Percentiles rank a stretch among this genome's conserved stretches.
Evolutionary conservation across 2,113 vertebrate species (phyloP).

Genomic region (Malurus alboscapulatus): DNA sequence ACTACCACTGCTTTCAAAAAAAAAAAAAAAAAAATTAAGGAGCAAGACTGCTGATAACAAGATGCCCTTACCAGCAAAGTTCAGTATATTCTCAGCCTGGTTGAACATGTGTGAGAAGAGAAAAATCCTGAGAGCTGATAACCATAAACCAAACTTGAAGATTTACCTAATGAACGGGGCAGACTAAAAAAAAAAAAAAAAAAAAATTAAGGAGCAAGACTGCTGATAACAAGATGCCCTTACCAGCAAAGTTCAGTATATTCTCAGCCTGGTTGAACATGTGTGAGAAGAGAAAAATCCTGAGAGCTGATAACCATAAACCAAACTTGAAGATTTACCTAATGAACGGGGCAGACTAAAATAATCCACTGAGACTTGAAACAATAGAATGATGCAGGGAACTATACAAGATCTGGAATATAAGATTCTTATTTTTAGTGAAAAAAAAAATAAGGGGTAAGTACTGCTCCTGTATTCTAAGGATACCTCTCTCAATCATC

Average conservation of each 20-base stretch:
- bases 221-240: background rate
- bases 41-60: background rate
- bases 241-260: background rate
- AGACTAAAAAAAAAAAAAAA: background rate
- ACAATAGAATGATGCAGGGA: background rate
- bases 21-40: background rate
- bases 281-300: background rate
- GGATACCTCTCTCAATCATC: background rate
- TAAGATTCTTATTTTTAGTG: background rate
- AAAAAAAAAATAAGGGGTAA: background rate
- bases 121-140: background rate
- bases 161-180: background rate
- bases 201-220: background rate
- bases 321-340: background rate
- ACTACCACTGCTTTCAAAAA: background rate
- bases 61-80: background rate
- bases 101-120: background rate
- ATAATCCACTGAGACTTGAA: background rate
- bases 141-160: background rate
- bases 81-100: background rate
- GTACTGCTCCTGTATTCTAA: background rate
- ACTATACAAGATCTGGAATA: background rate
- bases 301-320: background rate
- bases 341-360: background rate
- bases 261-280: background rate